phyloP scores from a whole-genome alignment of 2,888 invertebrate genomes.

The Abscondita cerata region DNA sequence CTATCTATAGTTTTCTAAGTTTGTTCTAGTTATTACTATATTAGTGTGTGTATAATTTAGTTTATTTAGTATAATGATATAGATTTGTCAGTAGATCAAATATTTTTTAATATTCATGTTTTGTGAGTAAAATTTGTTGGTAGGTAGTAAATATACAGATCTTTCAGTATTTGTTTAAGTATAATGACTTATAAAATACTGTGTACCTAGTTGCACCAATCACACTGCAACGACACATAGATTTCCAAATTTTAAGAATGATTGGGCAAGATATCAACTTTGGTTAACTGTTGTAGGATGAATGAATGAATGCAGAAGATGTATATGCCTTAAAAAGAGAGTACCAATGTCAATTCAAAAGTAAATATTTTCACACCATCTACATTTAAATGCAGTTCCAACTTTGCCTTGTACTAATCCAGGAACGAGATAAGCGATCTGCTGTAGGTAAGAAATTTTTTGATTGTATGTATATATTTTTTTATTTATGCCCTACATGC shows the following conservation, averaged over 20 bases:
- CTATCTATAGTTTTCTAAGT: no score
- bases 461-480: not conserved
- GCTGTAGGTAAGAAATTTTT: not conserved
- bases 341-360: slow-evolving; percentile 5
- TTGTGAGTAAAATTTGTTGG: no score
- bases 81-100: no score
- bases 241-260: slow-evolving; percentile 6
- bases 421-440: not conserved
- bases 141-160: no score
- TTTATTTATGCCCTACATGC: not conserved
- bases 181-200: slow-evolving; percentile 1
- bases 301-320: not conserved
- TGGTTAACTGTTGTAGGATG: slow-evolving; percentile 1
- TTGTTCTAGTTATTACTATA: no score
- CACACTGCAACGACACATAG: slow-evolving; percentile 1
- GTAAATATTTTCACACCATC: not conserved
- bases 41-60: no score
- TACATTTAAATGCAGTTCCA: slow-evolving; percentile 9
- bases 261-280: not conserved
- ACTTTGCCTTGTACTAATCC: slow-evolving; percentile 4
- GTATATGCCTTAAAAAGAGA: not conserved
- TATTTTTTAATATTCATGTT: no score
- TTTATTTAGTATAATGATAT: no score
- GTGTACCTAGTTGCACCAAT: not conserved
- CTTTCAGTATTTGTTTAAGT: no score